Evolutionary conservation across 2,113 vertebrate species (phyloP).

Genomic region (Lycaon pictus): DNA sequence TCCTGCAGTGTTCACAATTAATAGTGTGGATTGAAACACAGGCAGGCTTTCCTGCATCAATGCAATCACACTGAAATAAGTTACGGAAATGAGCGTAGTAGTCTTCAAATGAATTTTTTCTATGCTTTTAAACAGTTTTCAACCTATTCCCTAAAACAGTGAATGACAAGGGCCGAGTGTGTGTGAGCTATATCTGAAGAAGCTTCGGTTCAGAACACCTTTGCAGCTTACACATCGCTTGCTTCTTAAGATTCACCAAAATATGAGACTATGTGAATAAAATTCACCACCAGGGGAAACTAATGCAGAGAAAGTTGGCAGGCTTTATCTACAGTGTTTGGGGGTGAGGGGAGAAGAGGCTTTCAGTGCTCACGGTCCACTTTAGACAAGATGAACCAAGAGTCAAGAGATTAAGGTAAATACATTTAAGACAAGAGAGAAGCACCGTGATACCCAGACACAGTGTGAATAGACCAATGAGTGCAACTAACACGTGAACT

Average conservation of each 20-base stretch:
- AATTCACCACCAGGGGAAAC: not conserved
- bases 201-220: not conserved
- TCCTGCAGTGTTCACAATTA: not conserved
- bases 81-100: not conserved
- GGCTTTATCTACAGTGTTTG: not conserved
- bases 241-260: not conserved
- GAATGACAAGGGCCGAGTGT: not conserved
- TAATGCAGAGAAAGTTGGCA: fast-evolving
- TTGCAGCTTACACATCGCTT: too few relatives aligned
- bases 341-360: not conserved
- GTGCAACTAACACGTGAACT: not conserved
- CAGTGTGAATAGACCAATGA: fast-evolving
- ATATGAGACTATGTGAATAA: too few relatives aligned
- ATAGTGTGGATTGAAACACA: not conserved
- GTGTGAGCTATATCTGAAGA: not conserved
- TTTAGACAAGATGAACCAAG: not conserved
- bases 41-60: constrained; percentile 2
- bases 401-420: not conserved
- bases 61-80: not conserved
- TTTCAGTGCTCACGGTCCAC: not conserved
- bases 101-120: not conserved
- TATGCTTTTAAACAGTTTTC: not conserved
- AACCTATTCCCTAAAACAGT: not conserved
- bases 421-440: not conserved
- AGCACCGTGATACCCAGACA: fast-evolving